Conservation (phyloP, 2,113 vertebrate genomes). For the Amblyornis subalaris region DNA sequence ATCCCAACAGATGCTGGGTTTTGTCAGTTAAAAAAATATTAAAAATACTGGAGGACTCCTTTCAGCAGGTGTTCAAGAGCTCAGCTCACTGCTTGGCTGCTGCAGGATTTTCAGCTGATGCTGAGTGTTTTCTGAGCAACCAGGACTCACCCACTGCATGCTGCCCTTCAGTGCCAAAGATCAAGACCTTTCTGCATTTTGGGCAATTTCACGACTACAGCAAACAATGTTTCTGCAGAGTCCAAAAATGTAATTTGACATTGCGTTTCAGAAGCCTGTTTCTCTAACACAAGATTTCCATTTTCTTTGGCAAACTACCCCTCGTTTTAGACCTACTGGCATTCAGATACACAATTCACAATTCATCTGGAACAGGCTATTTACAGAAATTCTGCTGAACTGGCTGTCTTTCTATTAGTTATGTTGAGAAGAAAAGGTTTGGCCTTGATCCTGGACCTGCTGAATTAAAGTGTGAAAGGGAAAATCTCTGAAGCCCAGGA, state of each 20-base stretch:
- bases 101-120: not conserved
- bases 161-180: not conserved
- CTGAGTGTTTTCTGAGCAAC: not conserved
- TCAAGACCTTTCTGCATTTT: not conserved
- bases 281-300: not conserved
- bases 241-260: not conserved
- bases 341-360: not conserved
- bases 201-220: not conserved
- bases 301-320: not conserved
- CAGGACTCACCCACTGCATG: not conserved
- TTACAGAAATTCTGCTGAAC: conserved; percentile 37
- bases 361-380: conserved; percentile 18
- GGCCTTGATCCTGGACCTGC: conserved; percentile 24
- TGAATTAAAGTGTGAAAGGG: conserved; percentile 12
- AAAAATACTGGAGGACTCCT: not conserved
- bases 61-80: not conserved
- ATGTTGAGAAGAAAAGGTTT: conserved; percentile 6
- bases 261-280: not conserved
- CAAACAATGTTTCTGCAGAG: not conserved
- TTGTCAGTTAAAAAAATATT: not conserved
- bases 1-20: not conserved
- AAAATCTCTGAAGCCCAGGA: not conserved
- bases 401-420: conserved; percentile 16
- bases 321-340: not conserved
- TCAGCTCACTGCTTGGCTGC: not conserved